Percentiles rank a stretch among this genome's conserved stretches.
Conservation (phyloP, 2,888 invertebrate species). For the Lottia gigantea region DNA sequence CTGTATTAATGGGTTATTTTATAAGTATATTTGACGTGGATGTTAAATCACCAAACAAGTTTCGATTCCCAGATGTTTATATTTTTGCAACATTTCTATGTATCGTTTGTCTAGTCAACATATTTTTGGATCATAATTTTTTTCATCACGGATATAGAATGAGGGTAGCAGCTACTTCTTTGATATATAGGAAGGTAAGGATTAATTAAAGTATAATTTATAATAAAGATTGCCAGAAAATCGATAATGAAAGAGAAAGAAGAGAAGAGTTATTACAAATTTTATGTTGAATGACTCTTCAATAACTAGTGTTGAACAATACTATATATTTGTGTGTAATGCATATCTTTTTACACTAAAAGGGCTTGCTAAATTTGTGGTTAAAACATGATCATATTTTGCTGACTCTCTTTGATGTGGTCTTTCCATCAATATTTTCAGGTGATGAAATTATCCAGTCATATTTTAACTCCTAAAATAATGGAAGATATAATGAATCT, state of each 20-base stretch:
- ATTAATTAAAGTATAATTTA: background rate
- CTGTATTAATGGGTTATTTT: slow-evolving; percentile 43
- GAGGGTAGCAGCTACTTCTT: slow-evolving; percentile 47
- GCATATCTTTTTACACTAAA: too few relatives aligned
- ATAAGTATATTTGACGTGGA: slow-evolving; percentile 39
- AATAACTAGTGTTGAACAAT: too few relatives aligned
- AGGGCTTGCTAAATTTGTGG: too few relatives aligned
- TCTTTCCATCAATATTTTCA: slow-evolving; percentile 22
- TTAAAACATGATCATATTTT: too few relatives aligned
- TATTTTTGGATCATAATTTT: slow-evolving; percentile 47
- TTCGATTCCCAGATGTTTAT: slow-evolving; percentile 37
- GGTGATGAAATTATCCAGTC: slow-evolving; percentile 41
- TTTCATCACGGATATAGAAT: slow-evolving; percentile 50
- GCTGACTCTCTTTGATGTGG: too few relatives aligned
- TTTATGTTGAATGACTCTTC: too few relatives aligned
- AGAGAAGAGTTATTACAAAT: too few relatives aligned
- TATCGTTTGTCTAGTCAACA: slow-evolving; percentile 39
- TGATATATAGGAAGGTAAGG: slow-evolving; percentile 54
- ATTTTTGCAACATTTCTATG: slow-evolving; percentile 38
- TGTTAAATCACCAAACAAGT: slow-evolving; percentile 8
- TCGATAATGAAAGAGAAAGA: too few relatives aligned
- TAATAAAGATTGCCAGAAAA: too few relatives aligned
- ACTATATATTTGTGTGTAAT: too few relatives aligned
- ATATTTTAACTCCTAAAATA: slow-evolving; percentile 31
- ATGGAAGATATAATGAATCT: slow-evolving; percentile 41